A percentile compares a stretch with the other conserved stretches of the same genome.
phyloP scores from a whole-genome alignment of 2,888 invertebrate genomes.

The Vannuccia rotundouncinata region DNA sequence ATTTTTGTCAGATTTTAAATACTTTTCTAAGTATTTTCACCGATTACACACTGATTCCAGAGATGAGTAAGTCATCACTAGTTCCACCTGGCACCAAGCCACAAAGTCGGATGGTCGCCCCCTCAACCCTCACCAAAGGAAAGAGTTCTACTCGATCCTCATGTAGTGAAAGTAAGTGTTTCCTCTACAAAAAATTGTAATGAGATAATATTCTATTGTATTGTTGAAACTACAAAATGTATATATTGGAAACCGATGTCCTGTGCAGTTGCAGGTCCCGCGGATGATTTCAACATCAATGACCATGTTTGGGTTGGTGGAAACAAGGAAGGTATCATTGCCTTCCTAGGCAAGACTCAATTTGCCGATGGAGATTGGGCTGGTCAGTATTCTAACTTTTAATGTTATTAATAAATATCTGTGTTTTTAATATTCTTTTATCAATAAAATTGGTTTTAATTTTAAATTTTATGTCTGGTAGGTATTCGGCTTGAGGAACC shows the following conservation, averaged over 20 bases:
- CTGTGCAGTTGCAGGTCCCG: background rate
- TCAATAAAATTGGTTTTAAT: too few species aligned
- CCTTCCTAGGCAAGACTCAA: constrained; percentile 77
- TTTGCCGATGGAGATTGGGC: constrained; percentile 91
- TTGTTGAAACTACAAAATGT: too few species aligned
- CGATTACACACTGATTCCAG: too few species aligned
- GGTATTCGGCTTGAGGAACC: constrained; percentile 55
- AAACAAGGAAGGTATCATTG: constrained; percentile 74
- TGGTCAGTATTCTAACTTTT: constrained; percentile 59
- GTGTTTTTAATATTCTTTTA: too few species aligned
- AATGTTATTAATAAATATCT: too few species aligned
- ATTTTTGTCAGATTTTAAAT: too few species aligned
- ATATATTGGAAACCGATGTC: too few species aligned
- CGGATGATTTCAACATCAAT: constrained; percentile 45
- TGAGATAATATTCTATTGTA: too few species aligned
- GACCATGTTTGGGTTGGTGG: constrained; percentile 55
- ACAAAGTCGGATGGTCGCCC: constrained; percentile 1
- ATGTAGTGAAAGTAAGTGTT: constrained; percentile 3
- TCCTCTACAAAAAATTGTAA: background rate
- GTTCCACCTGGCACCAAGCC: background rate
- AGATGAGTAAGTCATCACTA: constrained; percentile 7
- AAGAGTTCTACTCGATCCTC: background rate
- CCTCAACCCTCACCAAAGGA: background rate
- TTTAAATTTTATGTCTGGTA: too few species aligned
- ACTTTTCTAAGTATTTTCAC: too few species aligned